Evolutionary conservation across 2,888 invertebrate genomes (phyloP), one percentile per base, ranked within the genome.

Genomic region (Diarsia dahlii): DNA sequence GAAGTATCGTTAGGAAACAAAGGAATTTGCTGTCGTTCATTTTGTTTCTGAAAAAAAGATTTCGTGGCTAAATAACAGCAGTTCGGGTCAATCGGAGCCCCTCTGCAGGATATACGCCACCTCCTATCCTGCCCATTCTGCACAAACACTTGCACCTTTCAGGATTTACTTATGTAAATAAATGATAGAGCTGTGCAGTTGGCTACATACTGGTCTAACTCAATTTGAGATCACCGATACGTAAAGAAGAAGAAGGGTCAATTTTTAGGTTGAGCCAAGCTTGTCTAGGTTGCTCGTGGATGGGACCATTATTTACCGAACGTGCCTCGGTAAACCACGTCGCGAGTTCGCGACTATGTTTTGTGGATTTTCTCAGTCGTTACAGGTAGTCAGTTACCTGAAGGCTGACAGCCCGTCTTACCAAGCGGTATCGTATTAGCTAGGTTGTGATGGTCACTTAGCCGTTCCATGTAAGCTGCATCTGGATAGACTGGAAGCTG

Each of bases 1-100:
- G 82, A 86, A 85, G 87, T 64, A 34, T 71, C 66, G 18, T 62
- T 13, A 15, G 18, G 3, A 34, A 20, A 39, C 15, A 34, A 48
- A 46, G 23, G 34, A 3, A 72, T 71, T 71, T 34, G 28, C 6
- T n/a, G 10, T 12, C 18, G 5, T 48, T 34, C 2, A 46, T 23
- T 65, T 52, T 23, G 9, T 18, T 58, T 28, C 9, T 18, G 28
- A 28, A 28, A 13, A 9, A 28, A 34, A 58, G 8, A 28, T 12
- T 0, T 13, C 2, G 23, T 23, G 13, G 13, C 13, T 13, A 56
- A 56, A 23, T 13, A 56, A 6, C 13, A 10, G 52, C 5, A 0
- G 52, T 2, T 54, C 12, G 12, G 4, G 28, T 28, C 6, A 39
- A 39, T 39, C 39, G 39, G 39, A 39, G 39, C 39, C 4, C 39